These are phyloP conservation scores for Hedya salicella DNA, from an alignment of 2,888 invertebrate species.

Conservation along the genomic window DNA sequence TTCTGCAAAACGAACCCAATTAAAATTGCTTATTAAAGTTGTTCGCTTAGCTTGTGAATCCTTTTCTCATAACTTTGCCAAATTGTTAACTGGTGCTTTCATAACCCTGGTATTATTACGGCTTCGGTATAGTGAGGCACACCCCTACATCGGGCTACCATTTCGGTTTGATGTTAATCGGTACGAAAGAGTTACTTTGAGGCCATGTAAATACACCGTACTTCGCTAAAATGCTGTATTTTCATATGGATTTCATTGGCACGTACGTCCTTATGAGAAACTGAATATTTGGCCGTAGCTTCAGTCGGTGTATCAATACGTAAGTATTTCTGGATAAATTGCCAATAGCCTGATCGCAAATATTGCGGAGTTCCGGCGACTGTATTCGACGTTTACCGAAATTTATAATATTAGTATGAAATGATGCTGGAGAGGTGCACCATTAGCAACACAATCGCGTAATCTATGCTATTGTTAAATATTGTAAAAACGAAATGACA, in stretches of 20 bases:
- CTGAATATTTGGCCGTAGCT: background rate
- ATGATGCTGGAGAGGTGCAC: too few species aligned
- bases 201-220: background rate
- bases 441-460: too few species aligned
- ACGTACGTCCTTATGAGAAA: background rate
- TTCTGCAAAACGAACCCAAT: too few species aligned
- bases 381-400: background rate
- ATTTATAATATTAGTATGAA: too few species aligned
- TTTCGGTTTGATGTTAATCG: slow-evolving; percentile 10
- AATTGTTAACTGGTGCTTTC: too few species aligned
- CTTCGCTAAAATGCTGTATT: background rate
- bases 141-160: slow-evolving; percentile 1
- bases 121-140: background rate
- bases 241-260: background rate
- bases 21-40: too few species aligned
- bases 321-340: background rate
- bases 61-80: too few species aligned
- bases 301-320: background rate
- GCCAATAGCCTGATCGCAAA: background rate
- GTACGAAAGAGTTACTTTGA: slow-evolving; percentile 9
- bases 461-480: too few species aligned
- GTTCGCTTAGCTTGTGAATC: too few species aligned
- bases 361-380: background rate
- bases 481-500: too few species aligned
- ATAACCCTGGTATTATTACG: background rate